Percentiles rank a stretch among this genome's conserved stretches.
phyloP scores from a whole-genome alignment of 2,113 vertebrate genomes.

The Lagopus muta region DNA sequence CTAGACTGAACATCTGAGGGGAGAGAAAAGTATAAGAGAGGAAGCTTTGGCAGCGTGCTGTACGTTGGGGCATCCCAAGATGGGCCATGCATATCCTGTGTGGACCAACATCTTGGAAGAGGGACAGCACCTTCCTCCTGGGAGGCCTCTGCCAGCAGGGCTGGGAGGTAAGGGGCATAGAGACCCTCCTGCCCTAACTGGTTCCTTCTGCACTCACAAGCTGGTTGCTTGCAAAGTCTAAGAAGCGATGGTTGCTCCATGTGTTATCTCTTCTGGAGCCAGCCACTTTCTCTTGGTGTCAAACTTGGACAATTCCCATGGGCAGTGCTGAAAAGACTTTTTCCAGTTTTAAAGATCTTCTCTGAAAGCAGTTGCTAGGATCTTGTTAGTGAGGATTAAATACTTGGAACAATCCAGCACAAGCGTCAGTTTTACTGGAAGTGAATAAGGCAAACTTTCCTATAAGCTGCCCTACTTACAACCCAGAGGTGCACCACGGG shows the following conservation, averaged over 20 bases:
- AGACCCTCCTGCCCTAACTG: not conserved
- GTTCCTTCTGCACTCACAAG: fast-evolving
- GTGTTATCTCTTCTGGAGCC: not conserved
- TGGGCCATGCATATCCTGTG: not conserved
- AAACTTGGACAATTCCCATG: not conserved
- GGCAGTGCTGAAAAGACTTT: not conserved
- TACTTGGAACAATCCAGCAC: not conserved
- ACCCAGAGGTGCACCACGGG: not conserved
- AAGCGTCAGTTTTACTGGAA: not conserved
- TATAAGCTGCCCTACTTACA: not conserved
- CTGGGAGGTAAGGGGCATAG: not conserved
- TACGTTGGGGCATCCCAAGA: fast-evolving
- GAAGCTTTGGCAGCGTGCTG: not conserved
- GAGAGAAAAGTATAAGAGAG: not conserved
- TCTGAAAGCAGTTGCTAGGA: not conserved
- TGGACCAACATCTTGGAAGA: not conserved
- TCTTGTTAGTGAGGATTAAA: not conserved
- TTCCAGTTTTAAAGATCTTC: not conserved
- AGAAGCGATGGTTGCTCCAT: not conserved
- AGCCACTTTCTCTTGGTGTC: not conserved
- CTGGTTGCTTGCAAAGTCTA: not conserved
- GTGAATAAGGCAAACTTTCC: not conserved
- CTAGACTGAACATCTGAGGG: not conserved
- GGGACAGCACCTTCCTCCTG: not conserved
- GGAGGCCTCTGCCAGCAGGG: not conserved